Conservation (phyloP, 2,797 vertebrate species). For the Thalassophryne amazonica region DNA sequence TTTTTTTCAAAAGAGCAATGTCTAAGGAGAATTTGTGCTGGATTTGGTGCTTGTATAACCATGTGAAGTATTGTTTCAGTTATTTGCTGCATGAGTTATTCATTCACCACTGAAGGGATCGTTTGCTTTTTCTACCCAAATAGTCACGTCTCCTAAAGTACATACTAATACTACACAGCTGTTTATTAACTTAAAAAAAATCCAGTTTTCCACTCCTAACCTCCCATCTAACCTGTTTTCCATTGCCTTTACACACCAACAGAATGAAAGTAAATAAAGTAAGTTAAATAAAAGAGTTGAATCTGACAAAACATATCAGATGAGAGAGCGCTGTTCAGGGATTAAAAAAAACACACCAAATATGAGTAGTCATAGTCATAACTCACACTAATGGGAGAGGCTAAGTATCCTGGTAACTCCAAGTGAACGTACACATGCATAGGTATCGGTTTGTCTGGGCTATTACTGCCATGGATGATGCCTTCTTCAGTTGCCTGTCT, state of each 20-base stretch:
- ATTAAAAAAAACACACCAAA: too few relatives aligned
- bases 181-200: too few relatives aligned
- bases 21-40: too few relatives aligned
- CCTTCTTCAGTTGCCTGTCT: constrained; percentile 29
- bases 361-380: constrained; percentile 13
- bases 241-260: neutral
- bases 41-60: too few relatives aligned
- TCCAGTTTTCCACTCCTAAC: neutral
- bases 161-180: neutral
- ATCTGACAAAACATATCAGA: constrained; percentile 26
- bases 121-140: constrained; percentile 15
- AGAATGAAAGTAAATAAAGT: too few relatives aligned
- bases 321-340: constrained; percentile 7
- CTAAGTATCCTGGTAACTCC: too few relatives aligned
- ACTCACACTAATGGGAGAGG: constrained; percentile 31
- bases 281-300: constrained; percentile 43
- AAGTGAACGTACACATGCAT: neutral
- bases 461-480: constrained; percentile 37
- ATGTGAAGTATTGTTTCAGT: too few relatives aligned
- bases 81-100: constrained; percentile 54
- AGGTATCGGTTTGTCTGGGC: constrained; percentile 26
- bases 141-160: constrained; percentile 1
- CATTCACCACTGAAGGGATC: constrained; percentile 35
- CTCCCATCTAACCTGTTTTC: neutral
- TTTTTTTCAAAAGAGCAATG: too few relatives aligned